Evolutionary conservation across 2,888 invertebrate species (phyloP), one percentile per base, ranked within the genome.

Genomic region (Pardosa pseudoannulata): DNA sequence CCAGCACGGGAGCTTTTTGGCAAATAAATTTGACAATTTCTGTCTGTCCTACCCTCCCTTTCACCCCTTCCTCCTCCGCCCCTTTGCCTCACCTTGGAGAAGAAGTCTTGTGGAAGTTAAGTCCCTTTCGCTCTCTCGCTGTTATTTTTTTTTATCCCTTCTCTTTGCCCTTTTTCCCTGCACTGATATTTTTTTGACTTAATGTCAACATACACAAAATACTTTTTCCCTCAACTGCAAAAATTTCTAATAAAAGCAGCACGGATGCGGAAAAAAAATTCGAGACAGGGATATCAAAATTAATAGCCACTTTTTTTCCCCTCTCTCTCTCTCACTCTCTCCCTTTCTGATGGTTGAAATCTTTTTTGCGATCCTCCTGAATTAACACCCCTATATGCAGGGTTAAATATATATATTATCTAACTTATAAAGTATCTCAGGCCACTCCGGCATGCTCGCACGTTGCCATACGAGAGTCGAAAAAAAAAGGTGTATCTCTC

Each of bases 181-280:
- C n/a, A n/a, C n/a, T n/a, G n/a, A 9, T 36, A 41, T 83, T 72
- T 76, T 76, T 82, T 62, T 70, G 32, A 65, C 67, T 56, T 31
- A 73, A 73, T 78, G 78, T 79, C 83, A 85, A 85, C 83, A 85
- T 68, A 67, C 78, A 68, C 78, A 85, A 85, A 85, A 85, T 78
- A 73, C 56, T 71, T 65, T 75, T n/a, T n/a, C n/a, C 78, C 73
- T 72, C 78, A 85, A 85, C 83, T 73, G 39, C 46, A 27, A 36
- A 80, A 68, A 73, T 50, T 73, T 85, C 83, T 83, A 83, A 83
- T 78, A 85, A 85, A 83, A 78, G 76, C 71, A 68, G 16, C 67
- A 29, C 41, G 68, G 78, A 67, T 39, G 67, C 32, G 50, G 19
- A 27, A 68, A 78, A 83, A 85, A 85, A n/a, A n/a, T n/a, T 78